Evolutionary conservation across 2,888 invertebrate genomes (phyloP), one percentile per base, ranked within the genome.

Genomic region (Dynastes tityus): DNA sequence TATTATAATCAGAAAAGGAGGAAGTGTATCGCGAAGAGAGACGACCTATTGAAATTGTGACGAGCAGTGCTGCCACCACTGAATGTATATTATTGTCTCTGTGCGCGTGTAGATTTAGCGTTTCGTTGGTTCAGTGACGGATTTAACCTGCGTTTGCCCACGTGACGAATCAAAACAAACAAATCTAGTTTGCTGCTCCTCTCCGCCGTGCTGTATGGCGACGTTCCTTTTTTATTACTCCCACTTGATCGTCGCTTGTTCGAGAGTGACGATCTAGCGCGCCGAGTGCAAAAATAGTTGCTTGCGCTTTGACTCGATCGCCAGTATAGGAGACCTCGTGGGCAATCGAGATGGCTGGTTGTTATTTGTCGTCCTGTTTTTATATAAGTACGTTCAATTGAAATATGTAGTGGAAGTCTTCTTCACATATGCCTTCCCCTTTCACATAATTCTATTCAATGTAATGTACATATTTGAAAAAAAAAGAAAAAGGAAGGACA

Each of bases 161-260:
- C 78, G 78, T 78, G 78, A 78, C 78, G 78, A 78, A 78, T 78
- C 78, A 78, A 70, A 78, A 71, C 78, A 78, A 78, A 71, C 78
- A 64, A 71, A 53, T 63, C 71, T 45, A 29, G 71, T 61, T 37
- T 5, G 49, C 22, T 22, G 49, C 49, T 68, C 22, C 68, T 16
- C 68, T 51, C 65, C 55, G 29, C 32, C 55, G 53, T 53, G 45
- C 45, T 11, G 53, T 53, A 29, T 27, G 67, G 40, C 73, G 73
- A 58, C 58, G 73, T 73, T 73, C 61, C 58, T 73, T 73, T 73
- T 73, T 61, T 73, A 61, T 61, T 61, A 73, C 73, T 73, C 73
- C 73, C 73, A 73, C 73, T 73, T 73, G 73, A 74, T 74, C 73
- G 45, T 74, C 40, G 55, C 55, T 61, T 74, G 73, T 74, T 74